These are phyloP conservation scores for Teleiodes luculella DNA, from an alignment of 2,888 invertebrate genomes.

Conservation along the genomic window DNA sequence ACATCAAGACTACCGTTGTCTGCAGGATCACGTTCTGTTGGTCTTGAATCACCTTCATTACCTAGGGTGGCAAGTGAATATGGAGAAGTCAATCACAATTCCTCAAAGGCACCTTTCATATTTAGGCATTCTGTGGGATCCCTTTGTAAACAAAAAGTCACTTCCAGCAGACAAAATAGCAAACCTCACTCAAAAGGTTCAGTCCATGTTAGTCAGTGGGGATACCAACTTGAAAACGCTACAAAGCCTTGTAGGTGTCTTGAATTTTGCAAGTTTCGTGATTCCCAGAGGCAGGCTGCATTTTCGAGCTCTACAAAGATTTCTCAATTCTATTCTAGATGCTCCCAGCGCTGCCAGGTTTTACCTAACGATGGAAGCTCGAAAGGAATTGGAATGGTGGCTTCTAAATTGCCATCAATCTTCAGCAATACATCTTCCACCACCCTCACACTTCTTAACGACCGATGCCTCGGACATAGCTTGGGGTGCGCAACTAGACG, in stretches of 20 bases:
- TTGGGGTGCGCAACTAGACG: slow-evolving; percentile 21
- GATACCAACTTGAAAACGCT: slow-evolving; percentile 6
- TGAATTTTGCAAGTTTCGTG: too few relatives aligned
- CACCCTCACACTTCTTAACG: slow-evolving; percentile 18
- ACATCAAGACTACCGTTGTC: slow-evolving; percentile 9
- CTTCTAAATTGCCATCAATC: neutral
- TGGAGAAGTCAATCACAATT: slow-evolving; percentile 16
- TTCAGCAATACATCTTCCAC: slow-evolving; percentile 15
- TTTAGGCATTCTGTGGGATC: slow-evolving; percentile 23
- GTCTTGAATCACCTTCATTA: too few relatives aligned
- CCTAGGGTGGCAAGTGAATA: slow-evolving; percentile 19
- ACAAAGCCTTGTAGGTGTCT: slow-evolving; percentile 18
- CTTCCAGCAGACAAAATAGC: slow-evolving; percentile 6
- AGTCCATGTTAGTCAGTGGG: neutral
- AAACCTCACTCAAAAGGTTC: neutral
- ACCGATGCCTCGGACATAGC: slow-evolving; percentile 25
- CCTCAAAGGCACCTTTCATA: slow-evolving; percentile 15
- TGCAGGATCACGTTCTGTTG: neutral
- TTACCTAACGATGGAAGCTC: neutral
- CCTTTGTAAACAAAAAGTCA: slow-evolving; percentile 16
- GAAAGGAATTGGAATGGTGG: slow-evolving; percentile 20
- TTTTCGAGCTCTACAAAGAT: slow-evolving; percentile 3
- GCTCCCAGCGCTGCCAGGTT: neutral
- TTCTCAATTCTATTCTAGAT: neutral
- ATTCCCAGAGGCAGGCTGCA: slow-evolving; percentile 19